A percentile compares a stretch with the other conserved stretches of the same genome.
These are phyloP conservation scores for Ia io DNA, from an alignment of 2,113 vertebrate genomes.

Conservation along the genomic window DNA sequence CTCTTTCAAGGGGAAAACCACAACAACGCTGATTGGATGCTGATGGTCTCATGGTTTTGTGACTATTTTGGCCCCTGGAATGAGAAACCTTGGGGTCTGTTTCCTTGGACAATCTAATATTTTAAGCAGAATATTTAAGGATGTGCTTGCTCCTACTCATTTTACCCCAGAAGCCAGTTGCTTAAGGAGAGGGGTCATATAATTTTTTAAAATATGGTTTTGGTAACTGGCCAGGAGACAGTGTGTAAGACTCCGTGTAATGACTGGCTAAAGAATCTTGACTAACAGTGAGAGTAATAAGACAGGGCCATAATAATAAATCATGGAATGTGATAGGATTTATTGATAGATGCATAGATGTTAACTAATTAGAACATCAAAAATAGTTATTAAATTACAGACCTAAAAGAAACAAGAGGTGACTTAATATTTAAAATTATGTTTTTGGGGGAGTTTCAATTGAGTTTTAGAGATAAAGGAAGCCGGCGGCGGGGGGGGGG, in stretches of 20 bases:
- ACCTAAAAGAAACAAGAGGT: conserved; percentile 15
- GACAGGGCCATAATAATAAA: not conserved
- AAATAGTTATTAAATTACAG: conserved; percentile 17
- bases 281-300: not conserved
- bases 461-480: too few species aligned
- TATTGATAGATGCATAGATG: not conserved
- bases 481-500: too few species aligned
- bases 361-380: conserved; percentile 9
- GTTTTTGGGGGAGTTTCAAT: too few species aligned
- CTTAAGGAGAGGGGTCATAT: not conserved
- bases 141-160: conserved; percentile 14
- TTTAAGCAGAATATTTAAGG: conserved; percentile 28
- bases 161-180: conserved; percentile 10
- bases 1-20: conserved; percentile 17
- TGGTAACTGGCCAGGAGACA: not conserved
- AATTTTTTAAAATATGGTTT: conserved; percentile 29
- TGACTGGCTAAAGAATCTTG: conserved; percentile 31
- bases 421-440: conserved; percentile 24
- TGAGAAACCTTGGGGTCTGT: conserved; percentile 25
- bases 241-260: not conserved
- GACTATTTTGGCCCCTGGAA: conserved; percentile 26
- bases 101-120: not conserved
- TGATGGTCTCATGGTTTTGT: conserved; percentile 20
- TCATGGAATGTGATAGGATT: not conserved
- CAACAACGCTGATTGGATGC: not conserved